Evolutionary conservation across 2,888 invertebrate species (phyloP).

Genomic region (Oegoconia quadripuncta): DNA sequence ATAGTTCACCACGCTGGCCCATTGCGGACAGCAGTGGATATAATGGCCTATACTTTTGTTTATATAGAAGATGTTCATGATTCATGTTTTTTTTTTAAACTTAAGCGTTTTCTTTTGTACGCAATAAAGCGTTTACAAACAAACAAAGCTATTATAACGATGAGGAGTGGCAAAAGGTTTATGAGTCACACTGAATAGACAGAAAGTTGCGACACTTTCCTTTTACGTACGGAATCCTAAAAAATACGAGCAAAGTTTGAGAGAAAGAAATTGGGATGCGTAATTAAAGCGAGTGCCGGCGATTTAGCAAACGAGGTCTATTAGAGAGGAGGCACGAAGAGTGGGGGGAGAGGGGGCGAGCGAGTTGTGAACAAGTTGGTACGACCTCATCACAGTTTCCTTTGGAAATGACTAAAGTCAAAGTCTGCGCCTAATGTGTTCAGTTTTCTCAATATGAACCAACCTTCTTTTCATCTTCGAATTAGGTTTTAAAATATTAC

Average conservation of each 20-base stretch:
- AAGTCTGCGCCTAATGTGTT: slow-evolving; percentile 40
- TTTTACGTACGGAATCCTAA: slow-evolving; percentile 11
- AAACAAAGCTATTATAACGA: background rate
- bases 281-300: slow-evolving; percentile 54
- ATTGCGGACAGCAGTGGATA: no score
- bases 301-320: slow-evolving; percentile 55
- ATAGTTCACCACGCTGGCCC: no score
- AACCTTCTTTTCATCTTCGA: no score
- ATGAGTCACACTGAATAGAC: background rate
- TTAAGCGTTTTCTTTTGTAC: no score
- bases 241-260: slow-evolving; percentile 33
- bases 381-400: slow-evolving; percentile 21
- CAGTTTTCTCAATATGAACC: no score
- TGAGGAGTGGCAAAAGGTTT: slow-evolving; percentile 1
- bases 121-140: no score
- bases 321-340: slow-evolving; percentile 38
- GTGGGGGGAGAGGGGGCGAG: slow-evolving; percentile 23
- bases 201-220: slow-evolving; percentile 4
- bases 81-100: no score
- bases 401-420: slow-evolving; percentile 39
- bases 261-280: slow-evolving; percentile 48
- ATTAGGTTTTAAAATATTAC: no score
- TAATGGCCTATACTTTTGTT: no score
- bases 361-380: slow-evolving; percentile 45
- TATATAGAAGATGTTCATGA: no score